Conservation (phyloP, 2,888 invertebrate species). For the Drosophila neutralis region DNA sequence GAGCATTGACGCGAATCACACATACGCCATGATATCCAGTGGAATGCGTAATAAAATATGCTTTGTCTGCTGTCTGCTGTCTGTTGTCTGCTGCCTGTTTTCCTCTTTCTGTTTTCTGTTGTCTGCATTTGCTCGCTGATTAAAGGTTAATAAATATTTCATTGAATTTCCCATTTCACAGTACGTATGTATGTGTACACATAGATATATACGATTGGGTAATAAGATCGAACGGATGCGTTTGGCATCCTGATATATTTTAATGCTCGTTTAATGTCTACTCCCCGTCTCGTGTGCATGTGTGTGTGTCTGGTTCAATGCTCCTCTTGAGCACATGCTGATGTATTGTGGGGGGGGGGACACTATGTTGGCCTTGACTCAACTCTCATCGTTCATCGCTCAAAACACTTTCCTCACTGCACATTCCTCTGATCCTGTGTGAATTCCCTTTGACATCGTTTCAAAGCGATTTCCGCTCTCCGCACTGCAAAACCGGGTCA, state of each 20-base stretch:
- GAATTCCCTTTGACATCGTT: conserved; percentile 28
- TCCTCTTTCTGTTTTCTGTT: background rate
- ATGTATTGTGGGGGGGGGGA: conserved; percentile 14
- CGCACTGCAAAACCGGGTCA: background rate
- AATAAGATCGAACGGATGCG: conserved; percentile 52
- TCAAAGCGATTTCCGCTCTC: background rate
- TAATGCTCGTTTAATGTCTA: conserved; percentile 43
- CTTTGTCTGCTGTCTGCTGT: background rate
- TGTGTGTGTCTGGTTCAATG: conserved; percentile 12
- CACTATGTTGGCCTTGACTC: conserved; percentile 29
- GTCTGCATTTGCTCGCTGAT: conserved; percentile 27
- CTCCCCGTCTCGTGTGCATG: background rate
- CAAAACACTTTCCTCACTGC: conserved; percentile 14
- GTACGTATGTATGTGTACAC: conserved; percentile 33
- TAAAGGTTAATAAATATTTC: conserved; percentile 66
- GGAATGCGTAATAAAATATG: conserved; percentile 49
- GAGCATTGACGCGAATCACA: conserved; percentile 8
- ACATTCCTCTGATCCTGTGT: conserved; percentile 23
- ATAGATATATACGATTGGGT: conserved; percentile 5
- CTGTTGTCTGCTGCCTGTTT: background rate
- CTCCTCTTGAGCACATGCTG: conserved; percentile 25
- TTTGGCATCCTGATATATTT: conserved; percentile 41
- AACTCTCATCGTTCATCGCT: conserved; percentile 5
- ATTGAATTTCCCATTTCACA: conserved; percentile 64
- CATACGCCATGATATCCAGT: conserved; percentile 44